These are phyloP conservation scores for Bombus fervidus DNA, from an alignment of 1,140 invertebrate genomes.

Conservation along the genomic window DNA sequence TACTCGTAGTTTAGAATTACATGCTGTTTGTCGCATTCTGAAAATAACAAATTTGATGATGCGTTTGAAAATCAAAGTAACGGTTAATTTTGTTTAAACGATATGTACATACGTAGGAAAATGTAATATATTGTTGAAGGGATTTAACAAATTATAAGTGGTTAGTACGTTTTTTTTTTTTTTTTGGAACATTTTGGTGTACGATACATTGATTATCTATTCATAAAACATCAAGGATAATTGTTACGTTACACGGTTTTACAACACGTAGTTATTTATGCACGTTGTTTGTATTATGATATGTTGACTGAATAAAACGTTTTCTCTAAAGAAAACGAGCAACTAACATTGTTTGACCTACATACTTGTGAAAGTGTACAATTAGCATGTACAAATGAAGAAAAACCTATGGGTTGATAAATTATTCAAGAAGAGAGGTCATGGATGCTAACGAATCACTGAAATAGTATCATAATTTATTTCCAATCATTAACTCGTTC, in stretches of 20 bases:
- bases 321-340: constrained; percentile 22
- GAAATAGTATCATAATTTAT: not conserved
- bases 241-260: not conserved
- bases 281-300: constrained; percentile 39
- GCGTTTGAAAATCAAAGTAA: not conserved
- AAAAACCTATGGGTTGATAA: not conserved
- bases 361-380: constrained; percentile 29
- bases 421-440: not conserved
- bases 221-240: not conserved
- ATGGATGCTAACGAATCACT: too few relatives aligned
- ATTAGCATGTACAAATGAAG: constrained; percentile 14
- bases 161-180: not conserved
- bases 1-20: not conserved
- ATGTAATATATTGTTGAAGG: not conserved
- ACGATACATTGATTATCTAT: not conserved
- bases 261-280: constrained; percentile 9
- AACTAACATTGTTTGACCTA: constrained; percentile 22
- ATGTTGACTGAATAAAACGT: constrained; percentile 31
- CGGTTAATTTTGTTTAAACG: not conserved
- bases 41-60: not conserved
- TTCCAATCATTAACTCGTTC: not conserved
- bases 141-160: too few relatives aligned
- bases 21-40: not conserved
- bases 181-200: not conserved
- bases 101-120: constrained; percentile 19